Evolutionary conservation across 2,888 invertebrate genomes (phyloP).

Genomic region (Ectemnius continuus): DNA sequence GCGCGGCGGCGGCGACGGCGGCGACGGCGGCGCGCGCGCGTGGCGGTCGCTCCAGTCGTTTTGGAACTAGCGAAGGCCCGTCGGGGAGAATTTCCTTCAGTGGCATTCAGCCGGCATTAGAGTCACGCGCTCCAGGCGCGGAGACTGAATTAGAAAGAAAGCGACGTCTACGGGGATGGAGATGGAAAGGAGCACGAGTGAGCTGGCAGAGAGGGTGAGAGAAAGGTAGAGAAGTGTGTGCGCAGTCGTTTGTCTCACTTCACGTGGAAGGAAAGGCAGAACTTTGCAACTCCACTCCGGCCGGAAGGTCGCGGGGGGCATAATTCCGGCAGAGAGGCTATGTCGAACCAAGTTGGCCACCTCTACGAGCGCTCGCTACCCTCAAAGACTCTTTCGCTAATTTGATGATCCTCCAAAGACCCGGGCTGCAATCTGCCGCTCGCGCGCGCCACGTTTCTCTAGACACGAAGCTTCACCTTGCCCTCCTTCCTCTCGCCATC

Average conservation of each 20-base stretch:
- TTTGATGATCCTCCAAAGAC: slow-evolving; percentile 77
- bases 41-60: slow-evolving; percentile 54
- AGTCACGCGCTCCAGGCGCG: slow-evolving; percentile 33
- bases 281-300: slow-evolving; percentile 70
- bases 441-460: slow-evolving; percentile 61
- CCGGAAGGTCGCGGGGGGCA: slow-evolving; percentile 68
- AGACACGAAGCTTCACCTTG: slow-evolving; percentile 48
- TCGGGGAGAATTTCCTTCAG: slow-evolving; percentile 47
- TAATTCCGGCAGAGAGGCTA: slow-evolving; percentile 71
- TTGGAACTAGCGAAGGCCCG: slow-evolving; percentile 35
- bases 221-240: slow-evolving; percentile 15
- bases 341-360: slow-evolving; percentile 71
- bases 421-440: slow-evolving; percentile 74
- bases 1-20: neutral
- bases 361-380: slow-evolving; percentile 64
- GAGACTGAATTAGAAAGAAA: slow-evolving; percentile 40
- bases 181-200: no score
- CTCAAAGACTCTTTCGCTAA: slow-evolving; percentile 77
- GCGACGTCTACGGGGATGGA: no score
- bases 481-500: neutral
- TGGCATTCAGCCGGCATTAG: slow-evolving; percentile 58
- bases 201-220: neutral
- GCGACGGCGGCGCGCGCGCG: no score
- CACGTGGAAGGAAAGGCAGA: slow-evolving; percentile 45
- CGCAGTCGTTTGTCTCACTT: slow-evolving; percentile 49